Conservation (phyloP, 2,113 vertebrate species). For the Saccopteryx bilineata region DNA sequence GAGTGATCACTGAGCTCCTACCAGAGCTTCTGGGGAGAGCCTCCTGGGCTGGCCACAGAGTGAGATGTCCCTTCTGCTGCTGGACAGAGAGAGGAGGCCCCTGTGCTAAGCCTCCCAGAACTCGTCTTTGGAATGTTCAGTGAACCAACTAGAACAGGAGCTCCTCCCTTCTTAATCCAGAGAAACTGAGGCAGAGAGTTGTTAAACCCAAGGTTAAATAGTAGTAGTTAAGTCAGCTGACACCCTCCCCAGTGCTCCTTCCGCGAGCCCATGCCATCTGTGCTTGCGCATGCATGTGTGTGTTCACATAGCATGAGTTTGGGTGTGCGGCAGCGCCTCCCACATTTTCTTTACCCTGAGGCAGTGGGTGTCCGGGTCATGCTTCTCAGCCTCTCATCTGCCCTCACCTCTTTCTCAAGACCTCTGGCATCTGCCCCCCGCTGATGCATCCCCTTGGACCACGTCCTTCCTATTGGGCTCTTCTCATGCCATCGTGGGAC, state of each 20-base stretch:
- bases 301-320: rapidly evolving
- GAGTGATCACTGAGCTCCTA: background rate
- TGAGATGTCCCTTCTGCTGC: too few species aligned
- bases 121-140: background rate
- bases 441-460: background rate
- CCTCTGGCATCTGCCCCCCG: background rate
- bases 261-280: rapidly evolving
- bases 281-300: rapidly evolving
- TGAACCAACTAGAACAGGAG: background rate
- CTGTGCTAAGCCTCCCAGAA: background rate
- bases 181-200: constrained; percentile 19
- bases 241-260: background rate
- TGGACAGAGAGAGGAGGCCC: background rate
- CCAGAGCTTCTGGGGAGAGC: background rate
- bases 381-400: background rate
- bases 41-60: background rate
- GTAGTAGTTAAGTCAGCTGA: background rate
- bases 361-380: rapidly evolving
- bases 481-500: constrained; percentile 27
- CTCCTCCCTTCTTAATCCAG: background rate
- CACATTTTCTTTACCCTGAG: rapidly evolving
- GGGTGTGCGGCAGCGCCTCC: background rate
- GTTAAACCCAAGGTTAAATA: too few species aligned
- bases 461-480: background rate
- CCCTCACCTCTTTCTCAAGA: background rate